Base-by-base conservation (phyloP, 1,140 invertebrate species). In the Drosophila jambulina region DNA sequence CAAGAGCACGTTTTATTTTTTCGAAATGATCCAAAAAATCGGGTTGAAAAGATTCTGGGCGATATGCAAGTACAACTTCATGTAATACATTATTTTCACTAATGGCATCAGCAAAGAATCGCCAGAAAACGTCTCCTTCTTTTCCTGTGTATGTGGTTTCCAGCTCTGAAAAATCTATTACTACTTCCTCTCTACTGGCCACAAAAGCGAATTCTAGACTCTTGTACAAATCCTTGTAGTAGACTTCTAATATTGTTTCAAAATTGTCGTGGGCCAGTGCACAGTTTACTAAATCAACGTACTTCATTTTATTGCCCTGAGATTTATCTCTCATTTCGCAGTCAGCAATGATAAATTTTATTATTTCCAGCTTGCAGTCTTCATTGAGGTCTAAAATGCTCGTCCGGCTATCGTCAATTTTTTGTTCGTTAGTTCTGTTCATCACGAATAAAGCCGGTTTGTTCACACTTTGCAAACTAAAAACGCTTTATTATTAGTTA, bases 161-260 rank as follows among this genome's bases (percentile, higher is more conserved):
- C 10, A 51, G n/a, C 48, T 32, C 12, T 32, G n/a, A n/a, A 19
- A 51, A 51, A 19, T 51, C 27, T 2, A 51, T 51, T 19, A 19
- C 10, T 7, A 51, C 0, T 0, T 1, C 0, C 0, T 2, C 0
- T 19, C n/a, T 51, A 3, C 13, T 32, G 2, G n/a, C 10, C 12
- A 19, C 27, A 51, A 51, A 15, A 29, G 32, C 10, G 10, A 32
- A 51, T 29, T 51, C 10, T 10, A 51, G 13, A n/a, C 1, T 0
- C 2, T 49, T 1, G 25, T 49, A 49, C 0, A 49, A 12, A 19
- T 29, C 2, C 1, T 13, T 12, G 25, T 12, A 1, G 10, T 13
- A 12, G 3, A 0, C 2, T 49, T 29, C 2, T 13, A 49, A 29
- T n/a, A 49, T n/a, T 12, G 17, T 10, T 0, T 49, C 17, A 12